Percentiles rank a stretch among this genome's conserved stretches.
Conservation (phyloP, 2,888 invertebrate genomes). For the Chloroclystis v-ata region DNA sequence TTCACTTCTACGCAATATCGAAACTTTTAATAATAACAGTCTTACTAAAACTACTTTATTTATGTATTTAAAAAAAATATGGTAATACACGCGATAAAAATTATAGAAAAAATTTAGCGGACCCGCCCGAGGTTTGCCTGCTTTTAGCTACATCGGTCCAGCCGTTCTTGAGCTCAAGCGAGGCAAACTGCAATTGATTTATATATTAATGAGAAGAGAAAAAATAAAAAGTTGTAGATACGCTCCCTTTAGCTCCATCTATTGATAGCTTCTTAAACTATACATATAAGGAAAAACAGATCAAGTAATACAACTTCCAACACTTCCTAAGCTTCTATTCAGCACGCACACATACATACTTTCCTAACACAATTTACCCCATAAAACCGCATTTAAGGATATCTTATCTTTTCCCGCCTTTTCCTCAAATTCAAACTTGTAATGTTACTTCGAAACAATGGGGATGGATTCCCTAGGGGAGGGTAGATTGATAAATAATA, state of each 20-base stretch:
- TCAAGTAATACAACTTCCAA: conserved; percentile 6
- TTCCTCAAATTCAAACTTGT: conserved; percentile 28
- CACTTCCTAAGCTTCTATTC: conserved; percentile 16
- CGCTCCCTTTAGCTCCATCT: no score
- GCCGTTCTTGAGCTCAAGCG: no score
- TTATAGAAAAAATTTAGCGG: neutral
- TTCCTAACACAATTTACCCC: conserved; percentile 22
- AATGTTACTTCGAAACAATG: conserved; percentile 22
- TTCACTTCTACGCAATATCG: neutral
- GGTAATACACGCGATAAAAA: no score
- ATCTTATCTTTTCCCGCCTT: conserved; percentile 27
- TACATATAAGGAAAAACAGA: neutral
- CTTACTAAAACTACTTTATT: no score
- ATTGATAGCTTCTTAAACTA: neutral
- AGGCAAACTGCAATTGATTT: no score
- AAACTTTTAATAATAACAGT: no score
- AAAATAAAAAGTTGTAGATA: no score
- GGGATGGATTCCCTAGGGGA: conserved; percentile 12
- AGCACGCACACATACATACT: conserved; percentile 21
- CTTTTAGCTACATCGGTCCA: no score
- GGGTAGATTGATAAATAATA: neutral
- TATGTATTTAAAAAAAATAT: no score
- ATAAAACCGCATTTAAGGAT: conserved; percentile 29
- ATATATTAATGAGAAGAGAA: neutral
- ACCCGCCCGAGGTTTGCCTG: no score